These are phyloP conservation scores for Apodemia hepburni DNA, from an alignment of 2,888 invertebrate genomes.

Conservation along the genomic window DNA sequence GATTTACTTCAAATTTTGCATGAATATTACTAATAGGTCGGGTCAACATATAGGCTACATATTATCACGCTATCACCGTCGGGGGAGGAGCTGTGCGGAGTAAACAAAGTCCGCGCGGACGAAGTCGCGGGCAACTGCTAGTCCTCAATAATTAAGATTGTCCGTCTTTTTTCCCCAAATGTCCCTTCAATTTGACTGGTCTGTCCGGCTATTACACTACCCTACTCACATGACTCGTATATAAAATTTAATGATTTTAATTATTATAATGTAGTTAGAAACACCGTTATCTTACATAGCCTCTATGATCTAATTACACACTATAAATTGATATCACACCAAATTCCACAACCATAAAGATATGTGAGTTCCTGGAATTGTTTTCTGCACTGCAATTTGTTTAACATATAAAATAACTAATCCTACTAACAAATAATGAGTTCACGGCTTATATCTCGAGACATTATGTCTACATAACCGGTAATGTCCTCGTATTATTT, in stretches of 20 bases:
- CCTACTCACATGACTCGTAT: too few species aligned
- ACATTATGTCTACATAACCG: constrained; percentile 9
- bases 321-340: constrained; percentile 7
- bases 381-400: constrained; percentile 13
- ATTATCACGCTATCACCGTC: too few species aligned
- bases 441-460: constrained; percentile 5
- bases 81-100: too few species aligned
- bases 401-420: background rate
- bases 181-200: too few species aligned
- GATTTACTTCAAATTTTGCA: too few species aligned
- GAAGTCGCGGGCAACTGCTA: too few species aligned
- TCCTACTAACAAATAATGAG: constrained; percentile 12
- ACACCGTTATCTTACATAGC: constrained; percentile 4
- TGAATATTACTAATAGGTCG: too few species aligned
- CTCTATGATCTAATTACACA: constrained; percentile 1
- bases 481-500: background rate
- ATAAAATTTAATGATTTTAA: background rate
- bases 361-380: constrained; percentile 10
- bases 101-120: too few species aligned
- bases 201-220: too few species aligned
- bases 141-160: too few species aligned
- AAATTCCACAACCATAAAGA: constrained; percentile 13
- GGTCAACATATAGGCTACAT: too few species aligned
- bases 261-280: background rate
- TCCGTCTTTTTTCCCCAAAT: too few species aligned